Evolutionary conservation across 2,797 vertebrate genomes (phyloP).

Genomic region (Cynodonichthys magdalenae): DNA sequence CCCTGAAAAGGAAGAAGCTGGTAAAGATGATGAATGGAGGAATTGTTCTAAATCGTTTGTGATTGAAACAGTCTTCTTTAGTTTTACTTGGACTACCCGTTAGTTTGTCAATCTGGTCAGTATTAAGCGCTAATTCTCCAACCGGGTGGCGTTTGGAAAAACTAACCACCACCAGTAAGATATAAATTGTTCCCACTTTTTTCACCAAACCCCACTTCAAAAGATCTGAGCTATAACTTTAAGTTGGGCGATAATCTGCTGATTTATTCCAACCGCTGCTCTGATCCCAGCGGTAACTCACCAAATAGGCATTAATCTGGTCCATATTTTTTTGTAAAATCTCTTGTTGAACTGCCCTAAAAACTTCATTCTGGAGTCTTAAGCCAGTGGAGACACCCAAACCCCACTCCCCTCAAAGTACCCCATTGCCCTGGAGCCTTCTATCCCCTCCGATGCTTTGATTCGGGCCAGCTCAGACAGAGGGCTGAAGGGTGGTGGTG

Average conservation of each 20-base stretch:
- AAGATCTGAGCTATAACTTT: conserved; percentile 6
- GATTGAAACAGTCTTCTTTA: no score
- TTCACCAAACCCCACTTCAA: no score
- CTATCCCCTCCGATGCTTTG: conserved; percentile 65
- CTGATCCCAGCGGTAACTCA: conserved; percentile 14
- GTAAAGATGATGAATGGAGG: no score
- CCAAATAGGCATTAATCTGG: conserved; percentile 35
- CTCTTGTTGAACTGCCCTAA: conserved; percentile 29
- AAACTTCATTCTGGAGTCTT: conserved; percentile 45
- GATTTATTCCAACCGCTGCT: conserved; percentile 40
- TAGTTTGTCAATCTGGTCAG: no score
- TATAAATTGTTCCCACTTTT: no score
- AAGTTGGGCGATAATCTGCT: conserved; percentile 73
- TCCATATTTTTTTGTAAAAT: conserved; percentile 36
- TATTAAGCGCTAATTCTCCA: no score
- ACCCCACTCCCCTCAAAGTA: conserved; percentile 41
- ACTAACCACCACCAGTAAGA: no score
- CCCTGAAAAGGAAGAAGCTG: no score
- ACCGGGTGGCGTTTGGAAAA: no score
- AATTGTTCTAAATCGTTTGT: no score
- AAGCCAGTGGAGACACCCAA: conserved; percentile 58
- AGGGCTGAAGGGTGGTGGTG: conserved; percentile 21
- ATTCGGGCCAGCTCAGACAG: conserved; percentile 59
- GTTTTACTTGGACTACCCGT: no score
- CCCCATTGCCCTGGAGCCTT: conserved; percentile 45